These are phyloP conservation scores for Drosophila athabasca DNA, from an alignment of 1,140 invertebrate species.

Conservation along the genomic window DNA sequence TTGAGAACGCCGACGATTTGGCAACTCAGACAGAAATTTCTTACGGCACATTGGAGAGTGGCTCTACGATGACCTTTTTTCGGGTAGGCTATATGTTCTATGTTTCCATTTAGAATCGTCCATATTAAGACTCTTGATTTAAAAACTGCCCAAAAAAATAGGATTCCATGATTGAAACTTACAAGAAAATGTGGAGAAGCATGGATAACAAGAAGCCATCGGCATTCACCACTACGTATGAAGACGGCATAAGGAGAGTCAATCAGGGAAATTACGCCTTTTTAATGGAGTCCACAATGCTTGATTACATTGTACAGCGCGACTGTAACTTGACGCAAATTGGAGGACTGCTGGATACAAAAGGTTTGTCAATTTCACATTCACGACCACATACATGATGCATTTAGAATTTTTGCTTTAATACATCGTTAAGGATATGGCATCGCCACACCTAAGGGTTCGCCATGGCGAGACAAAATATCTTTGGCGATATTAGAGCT, in stretches of 20 bases:
- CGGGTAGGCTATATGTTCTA: slow-evolving; percentile 85
- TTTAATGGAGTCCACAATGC: slow-evolving; percentile 99
- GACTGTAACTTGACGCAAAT: slow-evolving; percentile 99
- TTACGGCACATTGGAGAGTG: slow-evolving; percentile 96
- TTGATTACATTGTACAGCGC: slow-evolving; percentile 97
- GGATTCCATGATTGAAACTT: slow-evolving; percentile 98
- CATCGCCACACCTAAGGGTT: slow-evolving; percentile 94
- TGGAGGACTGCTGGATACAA: slow-evolving; percentile 89
- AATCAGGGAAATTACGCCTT: slow-evolving; percentile 97
- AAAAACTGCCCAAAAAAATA: slow-evolving; percentile 83
- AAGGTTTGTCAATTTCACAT: slow-evolving; percentile 45
- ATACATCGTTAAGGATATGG: slow-evolving; percentile 87
- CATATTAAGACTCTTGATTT: too few relatives aligned
- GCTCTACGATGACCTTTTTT: slow-evolving; percentile 98
- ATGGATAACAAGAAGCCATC: slow-evolving; percentile 93
- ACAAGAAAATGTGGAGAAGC: slow-evolving; percentile 98
- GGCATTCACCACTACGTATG: slow-evolving; percentile 94
- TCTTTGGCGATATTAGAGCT: slow-evolving; percentile 97
- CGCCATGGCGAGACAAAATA: slow-evolving; percentile 97
- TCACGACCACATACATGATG: slow-evolving; percentile 1
- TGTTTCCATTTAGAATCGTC: neutral
- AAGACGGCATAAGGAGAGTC: slow-evolving; percentile 94
- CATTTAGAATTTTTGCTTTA: slow-evolving; percentile 68
- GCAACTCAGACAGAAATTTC: slow-evolving; percentile 96
- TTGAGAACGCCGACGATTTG: slow-evolving; percentile 97